Evolutionary conservation across 2,113 vertebrate genomes (phyloP).

Genomic region (Pteropus alecto): DNA sequence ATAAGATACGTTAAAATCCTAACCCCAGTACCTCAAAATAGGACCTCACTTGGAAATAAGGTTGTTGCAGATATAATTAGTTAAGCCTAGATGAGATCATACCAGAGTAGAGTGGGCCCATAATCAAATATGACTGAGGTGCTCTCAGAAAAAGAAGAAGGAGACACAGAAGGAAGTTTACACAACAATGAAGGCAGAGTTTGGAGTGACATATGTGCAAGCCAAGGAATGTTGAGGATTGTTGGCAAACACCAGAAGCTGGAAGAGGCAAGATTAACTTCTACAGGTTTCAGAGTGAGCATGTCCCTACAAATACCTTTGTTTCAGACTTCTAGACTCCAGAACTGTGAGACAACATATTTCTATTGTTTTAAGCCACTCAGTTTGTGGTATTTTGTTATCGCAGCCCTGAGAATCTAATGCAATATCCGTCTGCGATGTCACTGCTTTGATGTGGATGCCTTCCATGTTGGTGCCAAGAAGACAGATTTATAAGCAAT

Average conservation of each 20-base stretch:
- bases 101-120: background rate
- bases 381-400: background rate
- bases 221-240: too few relatives aligned
- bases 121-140: background rate
- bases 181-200: background rate
- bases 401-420: background rate
- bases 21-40: background rate
- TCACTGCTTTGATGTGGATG: background rate
- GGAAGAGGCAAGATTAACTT: background rate
- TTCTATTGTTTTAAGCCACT: background rate
- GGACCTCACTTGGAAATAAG: background rate
- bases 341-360: background rate
- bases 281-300: too few relatives aligned
- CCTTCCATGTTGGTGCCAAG: background rate
- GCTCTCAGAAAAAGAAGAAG: background rate
- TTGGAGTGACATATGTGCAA: too few relatives aligned
- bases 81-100: background rate
- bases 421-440: background rate
- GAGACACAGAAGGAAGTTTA: background rate
- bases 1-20: background rate
- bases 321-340: background rate
- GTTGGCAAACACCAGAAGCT: background rate
- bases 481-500: background rate
- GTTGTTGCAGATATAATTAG: background rate
- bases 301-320: fast-evolving